Conservation (phyloP, 2,888 invertebrate genomes). For the Penaeus monodon region DNA sequence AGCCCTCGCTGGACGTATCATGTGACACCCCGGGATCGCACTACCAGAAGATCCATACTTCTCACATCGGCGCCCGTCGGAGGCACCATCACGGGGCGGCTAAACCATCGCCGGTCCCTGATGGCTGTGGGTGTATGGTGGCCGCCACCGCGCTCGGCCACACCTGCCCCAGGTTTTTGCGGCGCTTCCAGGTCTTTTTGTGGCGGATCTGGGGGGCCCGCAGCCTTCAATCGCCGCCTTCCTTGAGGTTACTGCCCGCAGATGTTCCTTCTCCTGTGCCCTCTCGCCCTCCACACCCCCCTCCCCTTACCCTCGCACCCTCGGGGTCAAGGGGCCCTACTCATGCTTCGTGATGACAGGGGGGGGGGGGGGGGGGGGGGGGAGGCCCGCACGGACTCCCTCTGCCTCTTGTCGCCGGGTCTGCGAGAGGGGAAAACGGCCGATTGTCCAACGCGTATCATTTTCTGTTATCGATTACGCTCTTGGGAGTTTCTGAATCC, state of each 20-base stretch:
- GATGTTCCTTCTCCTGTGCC: constrained; percentile 15
- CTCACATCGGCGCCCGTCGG: no score
- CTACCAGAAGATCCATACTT: no score
- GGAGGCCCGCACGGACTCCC: background rate
- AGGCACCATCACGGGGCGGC: no score
- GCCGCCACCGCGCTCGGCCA: constrained; percentile 6
- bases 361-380: no score
- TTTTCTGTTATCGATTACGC: no score
- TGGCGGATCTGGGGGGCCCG: constrained; percentile 17
- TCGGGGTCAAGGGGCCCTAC: background rate
- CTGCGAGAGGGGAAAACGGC: no score
- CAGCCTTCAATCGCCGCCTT: constrained; percentile 25
- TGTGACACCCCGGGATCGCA: no score
- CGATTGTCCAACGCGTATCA: no score
- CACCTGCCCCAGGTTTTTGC: constrained; percentile 35
- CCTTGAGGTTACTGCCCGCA: no score
- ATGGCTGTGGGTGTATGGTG: background rate
- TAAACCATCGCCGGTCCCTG: background rate
- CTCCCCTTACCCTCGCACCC: background rate
- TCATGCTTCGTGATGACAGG: background rate
- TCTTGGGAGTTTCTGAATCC: no score
- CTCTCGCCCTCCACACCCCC: background rate
- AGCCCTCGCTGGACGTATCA: no score
- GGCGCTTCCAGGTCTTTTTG: constrained; percentile 27
- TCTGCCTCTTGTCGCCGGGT: background rate